Base-by-base conservation (phyloP, 2,797 vertebrate genomes). In the Otus scops region DNA sequence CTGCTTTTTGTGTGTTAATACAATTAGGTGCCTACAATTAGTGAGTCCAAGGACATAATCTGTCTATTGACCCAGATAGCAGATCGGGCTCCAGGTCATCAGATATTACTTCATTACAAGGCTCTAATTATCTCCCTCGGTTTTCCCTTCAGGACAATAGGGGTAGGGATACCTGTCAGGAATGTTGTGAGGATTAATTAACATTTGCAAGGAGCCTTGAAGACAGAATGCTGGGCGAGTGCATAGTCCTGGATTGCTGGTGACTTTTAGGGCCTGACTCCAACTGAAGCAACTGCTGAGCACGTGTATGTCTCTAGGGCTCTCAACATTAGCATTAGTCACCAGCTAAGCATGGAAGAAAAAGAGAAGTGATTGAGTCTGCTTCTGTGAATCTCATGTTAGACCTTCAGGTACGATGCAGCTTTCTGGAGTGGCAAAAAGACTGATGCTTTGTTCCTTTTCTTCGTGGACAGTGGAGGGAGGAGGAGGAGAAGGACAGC, bases 1-100 rank as follows among this genome's bases (percentile, higher is more conserved):
- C 78, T 93, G 90, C 77, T 94, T 96, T 96, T 93, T 95, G 43
- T 89, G 28, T 85, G 74, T 69, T 97, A 87, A 94, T 87, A 87
- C 86, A 92, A 85, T 94, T 82, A 89, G 74, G 60, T 79, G 70
- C 74, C 84, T 89, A 82, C 84, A 76, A 89, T 95, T 96, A 93
- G 69, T 63, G 53, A 64, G 74, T 94, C 83, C 79, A 65, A 93
- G 74, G 70, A 82, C 60, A 79, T 87, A 86, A 93, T 81, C 83
- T 78, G 11, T 65, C 65, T 92, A 38, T 87, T 92, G 89, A 91
- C 77, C 88, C 85, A 74, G 32, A 60, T 16, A 93, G 83, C 68
- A 85, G 90, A 91, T 71, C 77, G 84, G 68, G 78, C 92, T 94
- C 53, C 93, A 71, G 75, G 92, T 94, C 50, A 3, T 96, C 91